Percentiles rank a stretch among this genome's conserved stretches.
Evolutionary conservation across 2,113 vertebrate genomes (phyloP).

Genomic region (Xenopus laevis): DNA sequence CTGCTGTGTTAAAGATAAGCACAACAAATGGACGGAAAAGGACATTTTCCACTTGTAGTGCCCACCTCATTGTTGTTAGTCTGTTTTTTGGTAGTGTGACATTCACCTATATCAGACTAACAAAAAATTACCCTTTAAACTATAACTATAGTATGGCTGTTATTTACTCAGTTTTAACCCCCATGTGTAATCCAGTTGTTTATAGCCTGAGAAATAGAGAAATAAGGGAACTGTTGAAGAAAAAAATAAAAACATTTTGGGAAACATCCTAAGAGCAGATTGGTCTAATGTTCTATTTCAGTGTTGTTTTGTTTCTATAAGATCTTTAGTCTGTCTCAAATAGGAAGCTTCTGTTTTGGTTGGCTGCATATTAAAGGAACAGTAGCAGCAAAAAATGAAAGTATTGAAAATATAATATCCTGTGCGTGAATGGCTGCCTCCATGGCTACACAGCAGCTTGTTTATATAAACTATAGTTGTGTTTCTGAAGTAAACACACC

Average conservation of each 20-base stretch:
- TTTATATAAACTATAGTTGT: no score
- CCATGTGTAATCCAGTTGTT: constrained; percentile 31
- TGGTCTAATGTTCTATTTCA: no score
- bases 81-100: constrained; percentile 14
- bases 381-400: no score
- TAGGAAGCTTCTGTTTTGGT: no score
- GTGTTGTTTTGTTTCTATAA: no score
- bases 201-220: constrained; percentile 38
- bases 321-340: no score
- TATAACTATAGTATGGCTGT: constrained; percentile 2
- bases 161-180: constrained; percentile 21
- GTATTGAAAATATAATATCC: no score
- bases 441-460: no score
- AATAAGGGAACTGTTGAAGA: constrained; percentile 10
- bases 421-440: no score
- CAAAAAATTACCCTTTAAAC: background rate
- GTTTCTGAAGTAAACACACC: no score
- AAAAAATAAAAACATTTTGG: background rate
- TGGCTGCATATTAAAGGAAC: no score
- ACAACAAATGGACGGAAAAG: constrained; percentile 21
- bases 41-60: constrained; percentile 29
- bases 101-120: constrained; percentile 18
- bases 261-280: no score
- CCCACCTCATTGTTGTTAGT: constrained; percentile 17
- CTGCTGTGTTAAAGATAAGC: constrained; percentile 20